Base-by-base conservation (phyloP, 2,888 invertebrate genomes). In the Aporophyla nigra region DNA sequence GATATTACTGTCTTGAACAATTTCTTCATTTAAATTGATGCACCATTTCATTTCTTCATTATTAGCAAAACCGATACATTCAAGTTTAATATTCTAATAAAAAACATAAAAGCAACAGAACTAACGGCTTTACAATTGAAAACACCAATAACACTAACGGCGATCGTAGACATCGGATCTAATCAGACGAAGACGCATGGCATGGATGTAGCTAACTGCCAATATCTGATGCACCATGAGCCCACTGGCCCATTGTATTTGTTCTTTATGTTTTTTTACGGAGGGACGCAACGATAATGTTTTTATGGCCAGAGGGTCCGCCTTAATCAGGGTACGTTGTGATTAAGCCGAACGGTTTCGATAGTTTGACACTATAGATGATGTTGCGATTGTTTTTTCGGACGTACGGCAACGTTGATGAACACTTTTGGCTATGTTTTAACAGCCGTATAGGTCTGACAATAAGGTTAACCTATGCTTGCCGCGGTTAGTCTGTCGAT, bases 251-350 rank as follows among this genome's bases (percentile, higher is more conserved):
- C 94, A 95, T 95, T 95, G 96, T 96, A 93, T 96, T 95, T 94
- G 94, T 95, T 95, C 94, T 96, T 96, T 96, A 96, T 96, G 95
- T 94, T 96, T 96, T 92, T 96, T 96, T 95, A 94, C 89, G 93
- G 93, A 94, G 96, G 95, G 95, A 94, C 92, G 93, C 89, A 92
- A 92, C 95, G 96, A 96, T 96, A 96, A 96, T 96, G 96, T 96
- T 96, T 96, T 96, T 96, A 96, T 95, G 96, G 96, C 94, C 92
- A 93, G 95, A 95, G 94, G 93, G 93, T 91, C 90, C 90, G 93
- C 93, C 92, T 94, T 96, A 96, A 96, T 96, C 96, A 96, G 95
- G 94, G 94, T 93, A 93, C 93, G 93, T 92, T 94, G 95, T 96
- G 96, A 96, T 96, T 96, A 96, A 94, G 91, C 91, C 90, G 91